phyloP scores from a whole-genome alignment of 2,797 vertebrate species.

The Hypotaenidia okinawae region DNA sequence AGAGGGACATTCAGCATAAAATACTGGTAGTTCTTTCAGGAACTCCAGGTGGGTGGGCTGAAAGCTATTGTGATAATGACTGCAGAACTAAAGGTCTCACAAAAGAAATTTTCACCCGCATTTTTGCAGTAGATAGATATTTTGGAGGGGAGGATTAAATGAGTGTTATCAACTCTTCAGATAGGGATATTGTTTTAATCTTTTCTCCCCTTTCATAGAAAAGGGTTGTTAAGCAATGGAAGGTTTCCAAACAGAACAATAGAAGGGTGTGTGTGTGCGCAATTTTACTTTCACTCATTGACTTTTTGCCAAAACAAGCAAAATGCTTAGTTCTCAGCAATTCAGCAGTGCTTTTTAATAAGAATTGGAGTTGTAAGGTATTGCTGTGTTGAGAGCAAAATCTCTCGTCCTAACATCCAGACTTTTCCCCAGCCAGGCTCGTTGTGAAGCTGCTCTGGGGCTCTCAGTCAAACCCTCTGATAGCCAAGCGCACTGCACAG shows the following conservation, averaged over 20 bases:
- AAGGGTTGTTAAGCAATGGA: constrained; percentile 25
- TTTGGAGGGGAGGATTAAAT: neutral
- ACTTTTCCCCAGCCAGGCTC: neutral
- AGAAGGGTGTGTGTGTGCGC: neutral
- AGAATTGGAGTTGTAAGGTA: neutral
- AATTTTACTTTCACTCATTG: constrained; percentile 57
- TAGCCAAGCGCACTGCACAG: neutral
- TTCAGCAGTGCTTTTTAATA: neutral
- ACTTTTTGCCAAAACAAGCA: constrained; percentile 50
- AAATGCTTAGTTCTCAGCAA: constrained; percentile 37
- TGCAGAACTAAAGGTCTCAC: constrained; percentile 10
- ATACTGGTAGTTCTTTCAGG: constrained; percentile 21
- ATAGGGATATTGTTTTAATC: constrained; percentile 22
- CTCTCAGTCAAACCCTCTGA: neutral
- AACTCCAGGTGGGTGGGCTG: constrained; percentile 3
- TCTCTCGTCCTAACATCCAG: neutral
- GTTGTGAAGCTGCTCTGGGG: neutral
- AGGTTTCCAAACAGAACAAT: constrained; percentile 64
- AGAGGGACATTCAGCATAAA: neutral
- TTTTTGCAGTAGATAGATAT: neutral
- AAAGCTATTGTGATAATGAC: constrained; percentile 31
- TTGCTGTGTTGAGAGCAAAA: neutral
- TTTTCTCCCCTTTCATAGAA: constrained; percentile 30
- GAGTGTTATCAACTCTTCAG: constrained; percentile 3
- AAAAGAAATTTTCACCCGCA: constrained; percentile 15